Base-by-base conservation (phyloP, 2,797 vertebrate genomes). In the Lagocephalus sceleratus region DNA sequence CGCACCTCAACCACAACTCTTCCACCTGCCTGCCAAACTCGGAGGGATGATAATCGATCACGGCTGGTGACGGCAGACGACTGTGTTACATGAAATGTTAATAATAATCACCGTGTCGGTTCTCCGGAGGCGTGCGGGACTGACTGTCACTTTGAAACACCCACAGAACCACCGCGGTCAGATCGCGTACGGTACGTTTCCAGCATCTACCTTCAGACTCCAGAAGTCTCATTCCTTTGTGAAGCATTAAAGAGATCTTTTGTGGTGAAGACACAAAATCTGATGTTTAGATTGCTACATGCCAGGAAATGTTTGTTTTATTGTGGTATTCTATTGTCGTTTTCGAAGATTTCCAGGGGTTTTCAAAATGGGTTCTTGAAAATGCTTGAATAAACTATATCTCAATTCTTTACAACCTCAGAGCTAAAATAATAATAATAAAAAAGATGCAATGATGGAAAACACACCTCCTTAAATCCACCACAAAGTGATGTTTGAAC, bases 1-100 rank as follows among this genome's bases (percentile, higher is more conserved):
- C 72, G 77, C 71, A 70, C 55, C 78, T 62, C 39, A 44, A 68
- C 65, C 54, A 68, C 67, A 62, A 64, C 53, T 71, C 68, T 58
- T 41, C 46, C 61, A 12, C 45, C 58, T 43, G 54, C 68, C 71
- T 71, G 63, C 63, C 57, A 55, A 64, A 66, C 73, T 75, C 75
- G 66, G 50, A 38, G 55, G 55, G 67, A 68, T 66, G 48, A 70
- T 57, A 74, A 75, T 73, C 49, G 39, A 32, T 78, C 75, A 75
- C 71, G 29, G 25, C 69, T 77, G 68, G 69, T 60, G 35, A 47
- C 59, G 58, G 41, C 69, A 17, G 48, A 76, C 62, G 63, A 64
- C 54, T 53, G 60, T 57, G 42, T 32, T 42, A 68, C 66, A 45
- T 60, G 48, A 71, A 68, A 67, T 20, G 40, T 41, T 59, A 78